Evolutionary conservation across 2,888 invertebrate species (phyloP), one percentile per base, ranked within the genome.

Genomic region (Cataglyphis cursor): DNA sequence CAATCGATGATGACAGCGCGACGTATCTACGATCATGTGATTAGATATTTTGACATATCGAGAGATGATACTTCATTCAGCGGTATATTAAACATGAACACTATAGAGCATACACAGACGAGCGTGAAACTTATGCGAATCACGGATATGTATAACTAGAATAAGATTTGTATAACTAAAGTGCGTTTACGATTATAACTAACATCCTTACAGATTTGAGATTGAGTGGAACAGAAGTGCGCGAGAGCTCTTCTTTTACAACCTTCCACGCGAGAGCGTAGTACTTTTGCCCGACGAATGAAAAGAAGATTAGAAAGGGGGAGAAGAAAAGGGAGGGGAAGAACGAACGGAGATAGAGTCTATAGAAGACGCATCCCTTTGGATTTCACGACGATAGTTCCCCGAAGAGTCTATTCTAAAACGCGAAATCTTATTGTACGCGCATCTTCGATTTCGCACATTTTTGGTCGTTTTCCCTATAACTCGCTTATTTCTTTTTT

Each of bases 391-490:
- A 70, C 41, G 41, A 44, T 44, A n/a, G 12, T 64, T 54, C 38
- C 48, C 66, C 65, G 48, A 54, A 78, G n/a, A 82, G 21, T 41
- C 54, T 51, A 65, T 3, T 57, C 81, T 83, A 82, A 51, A 68
- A 81, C 81, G 80, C 57, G 66, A 66, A 80, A 68, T 83, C 81
- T 64, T 41, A 35, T 59, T 78, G 70, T 68, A 68, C 74, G 82
- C 41, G 54, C 70, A 10, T 59, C 38, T 35, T 65, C 54, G 54
- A 15, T 64, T 70, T 76, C 85, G 72, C 73, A 83, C 73, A 31
- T 72, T 80, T 86, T 88, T 82, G 81, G 73, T 82, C 76, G 38
- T 84, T 74, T 88, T 68, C 35, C 64, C 73, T 44, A 31, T 48
- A 54, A 48, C 35, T 78, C 66, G 35, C 21, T 66, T 57, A 21